Percentiles rank a stretch among this genome's conserved stretches.
Conservation (phyloP, 2,888 invertebrate genomes). For the Pediacus dermestoides region DNA sequence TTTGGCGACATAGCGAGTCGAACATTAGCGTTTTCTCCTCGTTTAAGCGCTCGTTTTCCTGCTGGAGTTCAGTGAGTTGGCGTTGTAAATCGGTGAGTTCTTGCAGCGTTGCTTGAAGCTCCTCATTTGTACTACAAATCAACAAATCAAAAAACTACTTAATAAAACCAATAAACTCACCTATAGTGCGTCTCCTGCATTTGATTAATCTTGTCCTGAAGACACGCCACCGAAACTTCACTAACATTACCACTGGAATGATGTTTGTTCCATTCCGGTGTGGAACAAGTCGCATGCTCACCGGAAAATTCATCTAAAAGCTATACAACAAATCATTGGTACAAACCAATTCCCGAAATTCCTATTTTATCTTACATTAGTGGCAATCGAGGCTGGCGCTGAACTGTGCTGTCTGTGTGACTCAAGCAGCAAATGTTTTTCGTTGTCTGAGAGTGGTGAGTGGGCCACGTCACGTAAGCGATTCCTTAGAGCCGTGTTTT, state of each 20-base stretch:
- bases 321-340: conserved; percentile 5
- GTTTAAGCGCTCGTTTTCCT: conserved; percentile 80
- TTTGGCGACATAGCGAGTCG: conserved; percentile 87
- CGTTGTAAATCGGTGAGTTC: conserved; percentile 87
- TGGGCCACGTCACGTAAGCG: conserved; percentile 75
- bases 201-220: conserved; percentile 89
- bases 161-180: conserved; percentile 39
- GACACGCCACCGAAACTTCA: conserved; percentile 87
- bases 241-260: conserved; percentile 82
- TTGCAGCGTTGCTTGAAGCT: conserved; percentile 89
- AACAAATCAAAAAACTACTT: not conserved
- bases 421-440: conserved; percentile 77
- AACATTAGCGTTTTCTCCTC: conserved; percentile 88
- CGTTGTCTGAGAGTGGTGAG: conserved; percentile 77
- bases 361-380: conserved; percentile 43
- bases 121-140: conserved; percentile 75
- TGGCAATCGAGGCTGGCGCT: conserved; percentile 74
- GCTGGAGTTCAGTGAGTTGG: conserved; percentile 80
- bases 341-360: too few species aligned
- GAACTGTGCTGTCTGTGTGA: conserved; percentile 67
- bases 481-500: conserved; percentile 71
- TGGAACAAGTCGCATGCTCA: conserved; percentile 65
- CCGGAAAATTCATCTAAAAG: conserved; percentile 34
- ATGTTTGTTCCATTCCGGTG: conserved; percentile 89
- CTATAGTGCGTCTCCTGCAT: conserved; percentile 88